phyloP scores from a whole-genome alignment of 2,888 invertebrate genomes.

The Lathronympha strigana region DNA sequence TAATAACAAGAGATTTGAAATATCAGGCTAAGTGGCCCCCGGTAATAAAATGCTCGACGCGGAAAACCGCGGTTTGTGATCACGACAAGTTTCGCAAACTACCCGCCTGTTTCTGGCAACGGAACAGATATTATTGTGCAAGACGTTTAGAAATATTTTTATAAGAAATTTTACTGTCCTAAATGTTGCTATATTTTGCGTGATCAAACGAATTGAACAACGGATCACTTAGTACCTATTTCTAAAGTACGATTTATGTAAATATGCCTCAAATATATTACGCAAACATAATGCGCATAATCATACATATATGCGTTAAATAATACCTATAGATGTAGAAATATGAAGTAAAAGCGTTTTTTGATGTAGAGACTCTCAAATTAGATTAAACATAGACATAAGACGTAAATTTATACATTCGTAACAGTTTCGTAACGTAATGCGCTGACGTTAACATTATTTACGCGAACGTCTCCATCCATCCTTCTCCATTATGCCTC shows the following conservation, averaged over 20 bases:
- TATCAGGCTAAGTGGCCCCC: constrained; percentile 58
- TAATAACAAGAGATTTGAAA: constrained; percentile 60
- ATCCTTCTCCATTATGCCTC: constrained; percentile 38
- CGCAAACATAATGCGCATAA: too few species aligned
- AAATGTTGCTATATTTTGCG: constrained; percentile 6
- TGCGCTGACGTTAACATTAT: constrained; percentile 38
- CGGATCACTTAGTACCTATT: too few species aligned
- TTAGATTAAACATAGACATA: constrained; percentile 28
- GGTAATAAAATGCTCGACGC: constrained; percentile 64
- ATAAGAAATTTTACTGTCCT: constrained; percentile 54
- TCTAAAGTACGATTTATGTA: too few species aligned
- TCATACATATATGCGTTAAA: too few species aligned
- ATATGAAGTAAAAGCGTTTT: neutral
- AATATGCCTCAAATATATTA: too few species aligned
- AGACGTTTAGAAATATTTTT: constrained; percentile 58
- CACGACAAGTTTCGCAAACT: constrained; percentile 78
- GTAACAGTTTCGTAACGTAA: constrained; percentile 37
- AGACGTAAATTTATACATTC: constrained; percentile 32
- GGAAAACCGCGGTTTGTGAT: constrained; percentile 72
- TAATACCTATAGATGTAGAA: neutral
- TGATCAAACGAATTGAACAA: too few species aligned
- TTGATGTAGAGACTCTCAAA: neutral
- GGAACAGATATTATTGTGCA: constrained; percentile 63
- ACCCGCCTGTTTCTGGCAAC: constrained; percentile 63
- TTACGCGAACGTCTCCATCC: constrained; percentile 38